Evolutionary conservation across 2,113 vertebrate genomes (phyloP).

Genomic region (Lates calcarifer): DNA sequence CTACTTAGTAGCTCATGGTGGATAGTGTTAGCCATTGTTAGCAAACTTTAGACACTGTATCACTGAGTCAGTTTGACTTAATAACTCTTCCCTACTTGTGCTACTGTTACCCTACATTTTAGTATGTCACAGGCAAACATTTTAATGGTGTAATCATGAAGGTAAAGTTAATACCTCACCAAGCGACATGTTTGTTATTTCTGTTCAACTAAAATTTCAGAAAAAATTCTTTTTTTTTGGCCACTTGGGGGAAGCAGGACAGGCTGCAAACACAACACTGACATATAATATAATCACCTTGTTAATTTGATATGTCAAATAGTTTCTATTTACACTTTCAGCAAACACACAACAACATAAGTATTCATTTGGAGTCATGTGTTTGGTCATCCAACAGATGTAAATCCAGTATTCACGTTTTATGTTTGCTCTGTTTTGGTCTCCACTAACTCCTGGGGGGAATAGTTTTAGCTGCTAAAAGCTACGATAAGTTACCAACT

Average conservation of each 20-base stretch:
- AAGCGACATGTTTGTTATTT: conserved; percentile 2
- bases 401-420: background rate
- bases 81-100: background rate
- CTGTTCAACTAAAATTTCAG: background rate
- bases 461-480: background rate
- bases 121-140: background rate
- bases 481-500: background rate
- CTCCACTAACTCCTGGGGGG: background rate
- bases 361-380: no score
- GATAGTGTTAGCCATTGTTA: background rate
- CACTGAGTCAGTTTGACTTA: background rate
- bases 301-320: background rate
- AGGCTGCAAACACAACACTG: background rate
- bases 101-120: background rate
- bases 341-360: background rate
- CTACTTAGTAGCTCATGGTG: no score
- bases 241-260: no score
- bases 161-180: background rate
- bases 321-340: background rate
- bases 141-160: background rate
- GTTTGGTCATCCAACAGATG: no score
- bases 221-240: no score
- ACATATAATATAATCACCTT: background rate
- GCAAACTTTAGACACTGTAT: background rate
- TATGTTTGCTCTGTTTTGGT: background rate